Evolutionary conservation across 2,888 invertebrate genomes (phyloP).

Genomic region (Sarcophaga subvicina): DNA sequence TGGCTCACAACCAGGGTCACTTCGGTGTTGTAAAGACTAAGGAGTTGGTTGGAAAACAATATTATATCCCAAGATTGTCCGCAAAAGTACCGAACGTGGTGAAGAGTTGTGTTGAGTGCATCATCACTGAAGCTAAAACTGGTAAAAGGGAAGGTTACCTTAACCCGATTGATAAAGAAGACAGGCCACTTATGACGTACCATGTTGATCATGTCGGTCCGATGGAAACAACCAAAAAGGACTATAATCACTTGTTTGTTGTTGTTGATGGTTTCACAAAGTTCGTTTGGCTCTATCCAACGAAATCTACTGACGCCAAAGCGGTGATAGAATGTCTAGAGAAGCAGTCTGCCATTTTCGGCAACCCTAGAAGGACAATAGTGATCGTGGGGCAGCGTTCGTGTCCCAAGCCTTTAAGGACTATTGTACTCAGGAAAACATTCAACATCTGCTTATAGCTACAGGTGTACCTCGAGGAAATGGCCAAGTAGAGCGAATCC

Average conservation of each 20-base stretch:
- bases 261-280: slow-evolving; percentile 50
- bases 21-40: background rate
- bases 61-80: slow-evolving; percentile 3
- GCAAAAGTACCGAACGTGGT: slow-evolving; percentile 3
- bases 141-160: slow-evolving; percentile 40
- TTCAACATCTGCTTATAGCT: slow-evolving; percentile 42
- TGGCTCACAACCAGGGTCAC: slow-evolving; percentile 34
- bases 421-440: slow-evolving; percentile 35
- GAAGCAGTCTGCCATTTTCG: slow-evolving; percentile 26
- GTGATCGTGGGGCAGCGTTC: slow-evolving; percentile 51
- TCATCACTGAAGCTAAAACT: slow-evolving; percentile 34
- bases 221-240: slow-evolving; percentile 26
- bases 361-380: slow-evolving; percentile 22
- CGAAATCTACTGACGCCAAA: slow-evolving; percentile 44
- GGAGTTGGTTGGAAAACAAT: background rate
- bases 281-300: slow-evolving; percentile 58
- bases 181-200: slow-evolving; percentile 12
- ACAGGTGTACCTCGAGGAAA: slow-evolving; percentile 65
- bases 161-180: slow-evolving; percentile 26
- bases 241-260: slow-evolving; percentile 28
- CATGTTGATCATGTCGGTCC: slow-evolving; percentile 51
- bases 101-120: slow-evolving; percentile 28
- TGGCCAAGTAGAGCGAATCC: slow-evolving; percentile 61
- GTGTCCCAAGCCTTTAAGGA: slow-evolving; percentile 46
- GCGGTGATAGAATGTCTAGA: background rate